Percentiles rank a stretch among this genome's conserved stretches.
Conservation (phyloP, 2,888 invertebrate species). For the Epsilonema sp. region DNA sequence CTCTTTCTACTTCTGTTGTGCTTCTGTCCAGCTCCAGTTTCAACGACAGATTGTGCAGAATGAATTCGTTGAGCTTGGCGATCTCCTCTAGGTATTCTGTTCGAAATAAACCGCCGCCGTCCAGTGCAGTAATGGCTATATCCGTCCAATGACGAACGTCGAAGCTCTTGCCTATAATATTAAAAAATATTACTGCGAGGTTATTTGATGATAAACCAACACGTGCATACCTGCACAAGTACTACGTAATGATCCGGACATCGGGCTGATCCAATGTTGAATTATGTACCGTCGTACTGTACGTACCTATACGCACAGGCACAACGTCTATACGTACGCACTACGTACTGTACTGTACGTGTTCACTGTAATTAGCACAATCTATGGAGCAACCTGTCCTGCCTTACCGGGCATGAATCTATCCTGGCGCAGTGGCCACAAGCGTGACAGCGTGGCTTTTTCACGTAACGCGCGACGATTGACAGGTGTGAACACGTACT, state of each 20-base stretch:
- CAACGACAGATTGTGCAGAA: too few species aligned
- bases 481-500: constrained; percentile 60
- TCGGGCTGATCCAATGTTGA: too few species aligned
- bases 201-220: too few species aligned
- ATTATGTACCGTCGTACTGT: too few species aligned
- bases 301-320: too few species aligned
- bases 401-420: constrained; percentile 24
- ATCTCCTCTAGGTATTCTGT: neutral
- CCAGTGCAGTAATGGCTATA: constrained; percentile 55
- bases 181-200: too few species aligned
- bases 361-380: too few species aligned
- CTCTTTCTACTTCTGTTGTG: constrained; percentile 55
- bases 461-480: constrained; percentile 52
- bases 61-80: neutral
- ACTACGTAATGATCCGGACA: too few species aligned
- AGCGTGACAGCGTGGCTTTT: constrained; percentile 31
- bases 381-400: too few species aligned
- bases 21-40: constrained; percentile 54
- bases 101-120: constrained; percentile 47
- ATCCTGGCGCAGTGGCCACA: constrained; percentile 25
- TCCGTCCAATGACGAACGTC: constrained; percentile 11
- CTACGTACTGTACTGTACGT: too few species aligned
- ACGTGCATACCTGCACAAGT: too few species aligned
- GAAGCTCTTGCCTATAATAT: constrained; percentile 20
- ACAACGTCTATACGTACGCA: too few species aligned